These are phyloP conservation scores for Bostrychus sinensis DNA, from an alignment of 2,113 vertebrate species.

Conservation along the genomic window DNA sequence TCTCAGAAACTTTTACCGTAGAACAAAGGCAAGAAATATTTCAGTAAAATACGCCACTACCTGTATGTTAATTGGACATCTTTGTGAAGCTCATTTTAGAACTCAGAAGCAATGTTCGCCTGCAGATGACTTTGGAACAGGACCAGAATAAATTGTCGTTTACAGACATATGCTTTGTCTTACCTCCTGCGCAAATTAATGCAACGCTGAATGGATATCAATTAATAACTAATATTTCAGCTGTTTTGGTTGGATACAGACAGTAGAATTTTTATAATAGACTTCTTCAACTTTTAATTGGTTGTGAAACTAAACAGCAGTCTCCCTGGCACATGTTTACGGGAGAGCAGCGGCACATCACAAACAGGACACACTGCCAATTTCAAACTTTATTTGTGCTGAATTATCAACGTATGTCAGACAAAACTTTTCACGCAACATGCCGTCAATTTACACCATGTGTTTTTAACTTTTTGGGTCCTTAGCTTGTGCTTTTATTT, in stretches of 20 bases:
- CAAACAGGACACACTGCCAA: slow-evolving; percentile 33
- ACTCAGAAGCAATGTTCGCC: slow-evolving; percentile 2
- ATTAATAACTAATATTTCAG: slow-evolving; percentile 78
- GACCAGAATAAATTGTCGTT: slow-evolving; percentile 60
- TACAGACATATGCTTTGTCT: slow-evolving; percentile 62
- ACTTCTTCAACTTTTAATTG: slow-evolving; percentile 82
- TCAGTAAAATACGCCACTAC: slow-evolving; percentile 10
- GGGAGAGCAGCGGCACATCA: slow-evolving; percentile 39
- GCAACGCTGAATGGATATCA: slow-evolving; percentile 76
- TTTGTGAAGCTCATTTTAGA: background rate
- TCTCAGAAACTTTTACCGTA: background rate
- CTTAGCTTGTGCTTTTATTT: too few species aligned
- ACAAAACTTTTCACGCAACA: background rate
- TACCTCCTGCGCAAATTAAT: slow-evolving; percentile 58
- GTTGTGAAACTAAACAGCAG: slow-evolving; percentile 70
- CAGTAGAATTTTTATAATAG: slow-evolving; percentile 71
- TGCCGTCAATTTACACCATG: background rate
- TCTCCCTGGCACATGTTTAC: slow-evolving; percentile 50
- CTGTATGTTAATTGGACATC: slow-evolving; percentile 30
- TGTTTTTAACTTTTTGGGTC: background rate
- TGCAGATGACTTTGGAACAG: slow-evolving; percentile 55
- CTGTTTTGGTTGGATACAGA: slow-evolving; percentile 79
- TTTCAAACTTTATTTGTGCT: slow-evolving; percentile 48
- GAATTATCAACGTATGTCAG: slow-evolving; percentile 31
- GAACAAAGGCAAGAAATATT: background rate